These are phyloP conservation scores for Microdon myrmicae DNA, from an alignment of 2,888 invertebrate genomes.

Conservation along the genomic window DNA sequence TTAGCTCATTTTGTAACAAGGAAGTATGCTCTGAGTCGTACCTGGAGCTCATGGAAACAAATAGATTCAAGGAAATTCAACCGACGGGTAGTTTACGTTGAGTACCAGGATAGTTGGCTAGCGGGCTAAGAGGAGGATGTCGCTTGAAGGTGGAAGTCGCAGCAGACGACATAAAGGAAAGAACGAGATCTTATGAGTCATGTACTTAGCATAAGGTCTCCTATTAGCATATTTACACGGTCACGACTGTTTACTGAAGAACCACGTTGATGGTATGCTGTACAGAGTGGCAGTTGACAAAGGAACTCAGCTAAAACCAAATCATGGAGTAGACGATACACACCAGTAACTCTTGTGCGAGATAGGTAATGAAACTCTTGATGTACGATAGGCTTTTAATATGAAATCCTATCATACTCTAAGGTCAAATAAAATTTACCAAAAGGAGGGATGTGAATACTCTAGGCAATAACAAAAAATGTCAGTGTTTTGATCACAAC, in stretches of 20 bases:
- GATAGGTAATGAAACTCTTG: too few species aligned
- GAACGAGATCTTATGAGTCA: constrained; percentile 22
- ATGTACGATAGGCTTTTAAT: too few species aligned
- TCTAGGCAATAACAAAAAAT: too few species aligned
- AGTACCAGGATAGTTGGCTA: constrained; percentile 8
- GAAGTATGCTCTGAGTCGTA: constrained; percentile 47
- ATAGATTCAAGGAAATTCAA: constrained; percentile 38
- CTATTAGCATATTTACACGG: constrained; percentile 48
- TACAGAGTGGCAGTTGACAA: too few species aligned
- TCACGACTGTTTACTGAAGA: constrained; percentile 13
- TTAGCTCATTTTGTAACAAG: constrained; percentile 45
- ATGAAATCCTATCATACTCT: too few species aligned
- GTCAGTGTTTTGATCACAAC: too few species aligned
- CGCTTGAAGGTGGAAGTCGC: constrained; percentile 17
- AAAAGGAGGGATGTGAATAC: too few species aligned
- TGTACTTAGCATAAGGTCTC: constrained; percentile 47
- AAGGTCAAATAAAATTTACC: too few species aligned
- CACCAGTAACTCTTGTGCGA: too few species aligned
- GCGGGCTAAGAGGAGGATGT: constrained; percentile 12
- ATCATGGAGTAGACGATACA: too few species aligned
- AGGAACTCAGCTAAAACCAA: too few species aligned
- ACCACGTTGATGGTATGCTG: too few species aligned
- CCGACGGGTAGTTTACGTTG: constrained; percentile 12
- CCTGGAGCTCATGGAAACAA: constrained; percentile 46
- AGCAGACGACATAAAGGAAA: constrained; percentile 1